Conservation (phyloP, 2,113 vertebrate species). For the Plecturocebus donacophilus region DNA sequence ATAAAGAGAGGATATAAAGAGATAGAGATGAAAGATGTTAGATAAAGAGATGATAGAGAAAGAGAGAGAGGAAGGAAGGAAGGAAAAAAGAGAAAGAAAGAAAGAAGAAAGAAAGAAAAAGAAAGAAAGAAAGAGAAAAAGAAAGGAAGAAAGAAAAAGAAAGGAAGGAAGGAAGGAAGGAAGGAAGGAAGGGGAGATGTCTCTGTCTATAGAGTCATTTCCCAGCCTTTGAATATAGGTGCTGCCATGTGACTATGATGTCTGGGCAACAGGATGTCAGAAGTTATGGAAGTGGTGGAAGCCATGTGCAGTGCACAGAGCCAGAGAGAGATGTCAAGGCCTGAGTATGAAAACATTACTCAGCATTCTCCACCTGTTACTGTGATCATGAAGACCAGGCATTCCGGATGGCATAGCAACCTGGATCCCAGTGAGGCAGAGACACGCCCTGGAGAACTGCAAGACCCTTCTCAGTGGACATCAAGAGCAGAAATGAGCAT, state of each 20-base stretch:
- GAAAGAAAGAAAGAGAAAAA: too few relatives aligned
- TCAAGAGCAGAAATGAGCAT: neutral
- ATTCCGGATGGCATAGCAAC: neutral
- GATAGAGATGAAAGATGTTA: too few relatives aligned
- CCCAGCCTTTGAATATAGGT: neutral
- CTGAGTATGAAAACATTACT: neutral
- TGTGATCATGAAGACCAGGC: neutral
- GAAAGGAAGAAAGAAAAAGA: rapidly evolving
- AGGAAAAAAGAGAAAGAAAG: too few relatives aligned
- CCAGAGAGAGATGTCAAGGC: too few relatives aligned
- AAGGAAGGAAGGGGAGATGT: too few relatives aligned
- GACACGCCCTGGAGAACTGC: neutral
- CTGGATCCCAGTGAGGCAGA: neutral
- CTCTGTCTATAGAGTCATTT: neutral
- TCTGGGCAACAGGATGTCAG: neutral
- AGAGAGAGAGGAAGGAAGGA: too few relatives aligned
- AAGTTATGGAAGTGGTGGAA: neutral
- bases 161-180: too few relatives aligned
- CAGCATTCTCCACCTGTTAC: neutral
- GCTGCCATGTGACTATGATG: neutral
- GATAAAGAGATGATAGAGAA: too few relatives aligned
- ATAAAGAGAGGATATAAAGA: too few relatives aligned
- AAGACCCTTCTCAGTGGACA: neutral
- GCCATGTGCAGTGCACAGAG: neutral
- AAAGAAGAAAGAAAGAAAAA: too few relatives aligned